Conservation (phyloP, 2,797 vertebrate species). For the Pseudopleuronectes americanus region DNA sequence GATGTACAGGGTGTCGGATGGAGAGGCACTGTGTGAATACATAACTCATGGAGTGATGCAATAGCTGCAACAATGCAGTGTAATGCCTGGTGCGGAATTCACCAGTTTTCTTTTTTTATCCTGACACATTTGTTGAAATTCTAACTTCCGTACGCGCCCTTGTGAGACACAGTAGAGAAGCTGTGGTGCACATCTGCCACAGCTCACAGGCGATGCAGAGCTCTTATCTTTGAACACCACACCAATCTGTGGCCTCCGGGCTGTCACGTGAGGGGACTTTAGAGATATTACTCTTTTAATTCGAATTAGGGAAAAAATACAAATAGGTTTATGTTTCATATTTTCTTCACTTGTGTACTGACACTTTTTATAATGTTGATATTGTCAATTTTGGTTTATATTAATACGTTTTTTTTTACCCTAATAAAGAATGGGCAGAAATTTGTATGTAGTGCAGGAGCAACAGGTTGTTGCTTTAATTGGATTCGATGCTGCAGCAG, state of each 20-base stretch:
- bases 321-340: too few species aligned
- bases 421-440: background rate
- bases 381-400: too few species aligned
- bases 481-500: background rate
- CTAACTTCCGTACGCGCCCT: constrained; percentile 23
- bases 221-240: constrained; percentile 20
- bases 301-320: background rate
- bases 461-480: background rate
- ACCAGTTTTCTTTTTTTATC: background rate
- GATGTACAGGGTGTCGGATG: constrained; percentile 37
- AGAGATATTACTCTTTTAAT: background rate
- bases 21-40: constrained; percentile 41
- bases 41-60: constrained; percentile 57
- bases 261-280: background rate
- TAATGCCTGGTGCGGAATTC: constrained; percentile 14
- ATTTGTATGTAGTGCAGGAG: background rate
- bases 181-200: constrained; percentile 21
- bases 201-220: constrained; percentile 22
- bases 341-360: too few species aligned
- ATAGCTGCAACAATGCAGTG: constrained; percentile 57
- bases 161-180: constrained; percentile 5
- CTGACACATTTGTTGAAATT: constrained; percentile 31
- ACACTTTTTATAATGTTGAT: too few species aligned
- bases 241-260: background rate
- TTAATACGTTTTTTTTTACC: background rate